Percentiles rank a stretch among this genome's conserved stretches.
Conservation (phyloP, 2,113 vertebrate genomes). For the Nipponia nippon region DNA sequence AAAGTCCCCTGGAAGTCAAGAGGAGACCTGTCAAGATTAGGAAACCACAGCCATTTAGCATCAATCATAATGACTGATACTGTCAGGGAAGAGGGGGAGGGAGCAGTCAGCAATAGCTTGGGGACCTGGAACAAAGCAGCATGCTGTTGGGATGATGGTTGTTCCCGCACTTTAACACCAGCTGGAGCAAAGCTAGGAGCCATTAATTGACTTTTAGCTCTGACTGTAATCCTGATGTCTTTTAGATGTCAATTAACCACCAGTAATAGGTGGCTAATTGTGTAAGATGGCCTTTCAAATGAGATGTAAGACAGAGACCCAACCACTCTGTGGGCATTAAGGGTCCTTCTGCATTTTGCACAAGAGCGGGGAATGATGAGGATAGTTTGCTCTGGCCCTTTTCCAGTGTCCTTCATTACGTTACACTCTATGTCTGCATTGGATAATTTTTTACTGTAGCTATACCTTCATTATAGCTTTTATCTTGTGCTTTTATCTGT, state of each 20-base stretch:
- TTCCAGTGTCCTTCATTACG: background rate
- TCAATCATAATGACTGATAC: background rate
- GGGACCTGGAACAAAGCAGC: background rate
- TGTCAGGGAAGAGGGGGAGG: background rate
- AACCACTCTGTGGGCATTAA: background rate
- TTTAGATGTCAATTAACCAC: conserved; percentile 51
- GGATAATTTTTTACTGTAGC: background rate
- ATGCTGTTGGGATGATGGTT: background rate
- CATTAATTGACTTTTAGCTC: conserved; percentile 60
- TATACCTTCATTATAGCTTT: background rate
- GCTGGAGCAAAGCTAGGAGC: background rate
- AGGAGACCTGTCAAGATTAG: background rate
- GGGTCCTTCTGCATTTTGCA: background rate
- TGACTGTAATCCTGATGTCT: conserved; percentile 5
- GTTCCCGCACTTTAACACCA: background rate
- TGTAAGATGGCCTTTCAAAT: conserved; percentile 28
- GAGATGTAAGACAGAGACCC: conserved; percentile 1
- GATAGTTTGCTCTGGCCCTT: background rate
- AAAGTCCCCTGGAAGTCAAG: background rate
- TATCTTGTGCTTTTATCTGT: background rate
- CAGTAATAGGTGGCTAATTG: conserved; percentile 58
- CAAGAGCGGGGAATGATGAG: background rate
- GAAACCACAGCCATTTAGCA: background rate
- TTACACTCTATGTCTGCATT: background rate
- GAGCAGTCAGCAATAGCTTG: background rate